Conservation (phyloP, 2,113 vertebrate species). For the Scytalopus superciliaris region DNA sequence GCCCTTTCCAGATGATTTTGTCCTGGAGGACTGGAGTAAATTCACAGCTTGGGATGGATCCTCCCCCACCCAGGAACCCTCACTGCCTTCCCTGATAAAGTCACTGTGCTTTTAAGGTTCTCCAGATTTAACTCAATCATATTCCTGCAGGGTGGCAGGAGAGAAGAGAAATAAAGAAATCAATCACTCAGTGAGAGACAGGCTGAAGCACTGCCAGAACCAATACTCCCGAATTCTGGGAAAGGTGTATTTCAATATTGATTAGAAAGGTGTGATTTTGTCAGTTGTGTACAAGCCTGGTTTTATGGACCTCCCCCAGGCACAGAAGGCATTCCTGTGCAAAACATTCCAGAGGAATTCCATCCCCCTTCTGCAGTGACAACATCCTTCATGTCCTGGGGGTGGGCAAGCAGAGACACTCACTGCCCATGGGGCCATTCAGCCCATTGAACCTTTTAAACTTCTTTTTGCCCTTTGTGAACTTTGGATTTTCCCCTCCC, state of each 20-base stretch:
- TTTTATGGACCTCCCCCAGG: background rate
- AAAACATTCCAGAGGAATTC: background rate
- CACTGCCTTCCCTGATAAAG: background rate
- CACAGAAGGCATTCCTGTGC: background rate
- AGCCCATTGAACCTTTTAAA: background rate
- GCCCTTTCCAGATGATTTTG: too few species aligned
- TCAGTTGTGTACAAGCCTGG: background rate
- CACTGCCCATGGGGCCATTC: background rate
- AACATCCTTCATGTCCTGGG: background rate
- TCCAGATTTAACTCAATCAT: background rate
- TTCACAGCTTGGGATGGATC: too few species aligned
- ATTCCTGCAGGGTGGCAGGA: background rate
- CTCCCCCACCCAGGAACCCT: background rate
- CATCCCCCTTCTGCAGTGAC: fast-evolving
- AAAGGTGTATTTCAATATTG: background rate
- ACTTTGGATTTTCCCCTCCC: background rate
- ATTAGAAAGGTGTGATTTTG: background rate
- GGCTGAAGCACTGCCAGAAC: background rate
- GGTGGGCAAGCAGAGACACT: background rate
- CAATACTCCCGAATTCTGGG: background rate
- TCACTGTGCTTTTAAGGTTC: background rate
- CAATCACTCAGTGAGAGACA: background rate
- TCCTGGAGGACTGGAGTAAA: background rate
- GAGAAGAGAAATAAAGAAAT: background rate
- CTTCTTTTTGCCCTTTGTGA: background rate